These are phyloP conservation scores for Adelges cooleyi DNA, from an alignment of 1,140 invertebrate species.

Conservation along the genomic window DNA sequence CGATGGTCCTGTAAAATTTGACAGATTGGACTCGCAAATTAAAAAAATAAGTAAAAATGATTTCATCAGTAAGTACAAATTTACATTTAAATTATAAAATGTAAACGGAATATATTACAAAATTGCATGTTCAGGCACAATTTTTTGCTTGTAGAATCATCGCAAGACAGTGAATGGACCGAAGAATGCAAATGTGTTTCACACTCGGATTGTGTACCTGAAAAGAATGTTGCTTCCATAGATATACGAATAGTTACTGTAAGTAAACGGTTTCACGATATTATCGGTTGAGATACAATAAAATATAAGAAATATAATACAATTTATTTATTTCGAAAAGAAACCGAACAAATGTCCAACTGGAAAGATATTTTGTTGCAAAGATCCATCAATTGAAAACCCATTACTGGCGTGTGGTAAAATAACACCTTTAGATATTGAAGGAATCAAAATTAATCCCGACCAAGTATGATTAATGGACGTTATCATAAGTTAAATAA, in stretches of 20 bases:
- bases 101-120: too few species aligned
- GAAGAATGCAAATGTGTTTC: conserved; percentile 20
- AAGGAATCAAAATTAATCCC: not conserved
- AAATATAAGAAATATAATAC: too few species aligned
- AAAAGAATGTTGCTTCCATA: not conserved
- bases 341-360: conserved; percentile 15
- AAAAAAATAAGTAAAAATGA: conserved; percentile 1
- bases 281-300: too few species aligned
- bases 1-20: not conserved
- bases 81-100: not conserved
- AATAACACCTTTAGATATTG: not conserved
- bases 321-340: not conserved
- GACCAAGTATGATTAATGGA: not conserved
- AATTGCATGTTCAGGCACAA: too few species aligned
- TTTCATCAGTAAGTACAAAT: not conserved
- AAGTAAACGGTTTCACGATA: too few species aligned
- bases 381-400: not conserved
- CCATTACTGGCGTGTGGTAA: conserved; percentile 5
- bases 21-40: not conserved
- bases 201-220: not conserved
- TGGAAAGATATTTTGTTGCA: conserved; percentile 6
- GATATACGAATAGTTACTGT: conserved; percentile 21
- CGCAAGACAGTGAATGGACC: not conserved
- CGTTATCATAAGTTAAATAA: too few species aligned
- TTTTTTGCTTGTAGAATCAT: too few species aligned